phyloP scores from a whole-genome alignment of 2,888 invertebrate genomes.

The Sepiola atlantica region DNA sequence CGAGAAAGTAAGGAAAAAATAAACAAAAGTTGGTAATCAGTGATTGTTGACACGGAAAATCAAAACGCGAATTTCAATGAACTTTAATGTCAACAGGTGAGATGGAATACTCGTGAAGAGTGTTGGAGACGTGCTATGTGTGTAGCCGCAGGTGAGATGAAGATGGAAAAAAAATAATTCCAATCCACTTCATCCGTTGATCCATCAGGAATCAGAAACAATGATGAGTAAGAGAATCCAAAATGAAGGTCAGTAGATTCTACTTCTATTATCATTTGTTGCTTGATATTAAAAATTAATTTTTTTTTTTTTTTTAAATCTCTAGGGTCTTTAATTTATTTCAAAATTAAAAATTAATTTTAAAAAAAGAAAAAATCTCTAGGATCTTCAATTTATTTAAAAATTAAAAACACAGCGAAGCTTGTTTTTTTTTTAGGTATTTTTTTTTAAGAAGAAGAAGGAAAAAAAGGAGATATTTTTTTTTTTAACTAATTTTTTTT shows the following conservation, averaged over 20 bases:
- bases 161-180: not conserved
- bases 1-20: not conserved
- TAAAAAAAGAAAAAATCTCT: too few species aligned
- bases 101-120: not conserved
- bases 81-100: not conserved
- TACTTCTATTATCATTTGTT: too few species aligned
- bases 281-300: too few species aligned
- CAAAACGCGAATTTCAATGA: not conserved
- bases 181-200: not conserved
- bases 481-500: not conserved
- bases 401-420: too few species aligned
- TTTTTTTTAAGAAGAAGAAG: not conserved
- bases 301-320: too few species aligned
- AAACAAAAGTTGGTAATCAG: not conserved
- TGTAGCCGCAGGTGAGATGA: not conserved
- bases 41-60: not conserved
- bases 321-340: too few species aligned
- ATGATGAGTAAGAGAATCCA: not conserved
- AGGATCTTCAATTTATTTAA: too few species aligned
- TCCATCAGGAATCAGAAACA: not conserved
- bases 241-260: not conserved
- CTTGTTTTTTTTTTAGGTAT: not conserved
- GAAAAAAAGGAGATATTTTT: not conserved
- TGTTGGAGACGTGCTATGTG: not conserved
- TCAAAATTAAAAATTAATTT: too few species aligned